Conservation (phyloP, 2,888 invertebrate genomes). For the Eulithis prunata region DNA sequence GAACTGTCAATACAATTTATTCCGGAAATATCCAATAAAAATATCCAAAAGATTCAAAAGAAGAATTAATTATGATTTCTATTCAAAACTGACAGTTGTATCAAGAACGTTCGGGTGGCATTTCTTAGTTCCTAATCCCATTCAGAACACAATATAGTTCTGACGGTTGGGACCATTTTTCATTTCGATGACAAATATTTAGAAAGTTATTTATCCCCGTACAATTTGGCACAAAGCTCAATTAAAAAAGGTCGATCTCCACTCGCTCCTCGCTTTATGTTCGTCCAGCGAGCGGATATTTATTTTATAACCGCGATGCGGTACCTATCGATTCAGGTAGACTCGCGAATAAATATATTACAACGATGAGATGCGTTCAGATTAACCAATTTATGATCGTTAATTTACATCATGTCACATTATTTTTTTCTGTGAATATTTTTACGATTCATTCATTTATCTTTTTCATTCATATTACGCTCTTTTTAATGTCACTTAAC, state of each 20-base stretch:
- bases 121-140: conserved; percentile 80
- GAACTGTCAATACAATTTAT: conserved; percentile 48
- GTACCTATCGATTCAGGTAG: conserved; percentile 77
- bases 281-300: conserved; percentile 72
- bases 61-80: conserved; percentile 66
- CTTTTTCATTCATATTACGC: background rate
- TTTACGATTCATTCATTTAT: background rate
- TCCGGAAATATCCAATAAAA: conserved; percentile 62
- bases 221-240: conserved; percentile 67
- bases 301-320: conserved; percentile 75
- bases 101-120: conserved; percentile 67
- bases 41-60: conserved; percentile 56
- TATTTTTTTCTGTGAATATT: conserved; percentile 5
- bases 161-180: conserved; percentile 74
- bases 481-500: conserved; percentile 65
- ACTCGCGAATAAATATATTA: conserved; percentile 75
- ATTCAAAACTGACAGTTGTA: conserved; percentile 62
- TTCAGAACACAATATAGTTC: conserved; percentile 71
- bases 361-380: conserved; percentile 59
- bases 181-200: conserved; percentile 82
- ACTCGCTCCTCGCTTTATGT: conserved; percentile 65
- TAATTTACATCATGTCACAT: conserved; percentile 53
- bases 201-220: conserved; percentile 81
- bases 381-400: conserved; percentile 49
- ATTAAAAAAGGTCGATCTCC: conserved; percentile 70